Conservation (phyloP, 2,113 vertebrate genomes). For the Spheniscus mendiculus region DNA sequence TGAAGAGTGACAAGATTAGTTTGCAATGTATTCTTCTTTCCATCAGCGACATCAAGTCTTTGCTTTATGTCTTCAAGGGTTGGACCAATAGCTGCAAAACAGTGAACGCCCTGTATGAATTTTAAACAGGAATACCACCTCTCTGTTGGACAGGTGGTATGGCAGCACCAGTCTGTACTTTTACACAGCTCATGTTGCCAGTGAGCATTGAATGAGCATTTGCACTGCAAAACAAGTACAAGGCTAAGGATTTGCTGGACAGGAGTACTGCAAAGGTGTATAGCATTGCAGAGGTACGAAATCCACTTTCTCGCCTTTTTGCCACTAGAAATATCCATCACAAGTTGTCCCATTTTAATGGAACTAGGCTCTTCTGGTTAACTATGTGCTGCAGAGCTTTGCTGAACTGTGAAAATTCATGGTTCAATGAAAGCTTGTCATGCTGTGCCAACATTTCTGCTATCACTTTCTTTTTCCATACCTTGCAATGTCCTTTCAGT, state of each 20-base stretch:
- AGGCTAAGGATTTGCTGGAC: neutral
- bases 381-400: neutral
- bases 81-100: constrained; percentile 70
- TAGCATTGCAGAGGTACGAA: neutral
- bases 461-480: constrained; percentile 43
- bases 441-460: neutral
- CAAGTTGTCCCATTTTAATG: neutral
- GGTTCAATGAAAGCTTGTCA: neutral
- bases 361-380: neutral
- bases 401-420: neutral
- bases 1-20: constrained; percentile 72
- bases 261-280: neutral
- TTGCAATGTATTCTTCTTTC: constrained; percentile 78
- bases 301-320: neutral
- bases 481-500: constrained; percentile 77
- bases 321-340: neutral
- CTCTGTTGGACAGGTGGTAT: neutral
- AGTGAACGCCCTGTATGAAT: neutral
- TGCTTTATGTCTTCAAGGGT: constrained; percentile 74
- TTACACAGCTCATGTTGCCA: neutral
- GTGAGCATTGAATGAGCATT: neutral
- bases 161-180: neutral
- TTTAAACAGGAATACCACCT: neutral
- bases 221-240: neutral
- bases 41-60: constrained; percentile 71